phyloP scores from a whole-genome alignment of 2,113 vertebrate species.

The Nothocercus nigrocapillus region DNA sequence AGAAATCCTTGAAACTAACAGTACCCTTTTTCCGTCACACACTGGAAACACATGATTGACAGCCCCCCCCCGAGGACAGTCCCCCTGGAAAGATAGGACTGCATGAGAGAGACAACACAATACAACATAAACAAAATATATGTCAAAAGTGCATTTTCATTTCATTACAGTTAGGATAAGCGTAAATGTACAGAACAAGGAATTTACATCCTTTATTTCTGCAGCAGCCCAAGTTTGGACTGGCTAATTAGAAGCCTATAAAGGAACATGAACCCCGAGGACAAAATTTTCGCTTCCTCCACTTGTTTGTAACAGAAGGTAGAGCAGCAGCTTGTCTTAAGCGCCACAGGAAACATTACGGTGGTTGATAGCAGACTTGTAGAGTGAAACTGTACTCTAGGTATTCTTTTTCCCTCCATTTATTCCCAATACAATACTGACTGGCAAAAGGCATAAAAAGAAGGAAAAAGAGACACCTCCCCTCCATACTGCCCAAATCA shows the following conservation, averaged over 20 bases:
- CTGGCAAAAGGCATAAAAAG: background rate
- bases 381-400: background rate
- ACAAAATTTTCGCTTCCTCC: background rate
- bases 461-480: background rate
- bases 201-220: background rate
- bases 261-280: background rate
- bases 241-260: background rate
- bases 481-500: background rate
- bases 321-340: background rate
- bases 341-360: background rate
- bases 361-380: background rate
- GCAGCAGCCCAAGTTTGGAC: background rate
- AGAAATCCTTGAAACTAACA: background rate
- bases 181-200: background rate
- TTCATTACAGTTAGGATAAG: background rate
- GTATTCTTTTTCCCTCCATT: background rate
- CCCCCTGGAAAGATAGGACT: background rate
- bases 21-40: background rate
- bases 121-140: constrained; percentile 2
- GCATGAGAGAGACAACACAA: background rate
- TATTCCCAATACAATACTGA: background rate
- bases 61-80: background rate
- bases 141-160: constrained; percentile 9
- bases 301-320: background rate
- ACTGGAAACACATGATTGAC: background rate